These are phyloP conservation scores for Drosophila albomicans DNA, from an alignment of 1,140 invertebrate species.

Conservation along the genomic window DNA sequence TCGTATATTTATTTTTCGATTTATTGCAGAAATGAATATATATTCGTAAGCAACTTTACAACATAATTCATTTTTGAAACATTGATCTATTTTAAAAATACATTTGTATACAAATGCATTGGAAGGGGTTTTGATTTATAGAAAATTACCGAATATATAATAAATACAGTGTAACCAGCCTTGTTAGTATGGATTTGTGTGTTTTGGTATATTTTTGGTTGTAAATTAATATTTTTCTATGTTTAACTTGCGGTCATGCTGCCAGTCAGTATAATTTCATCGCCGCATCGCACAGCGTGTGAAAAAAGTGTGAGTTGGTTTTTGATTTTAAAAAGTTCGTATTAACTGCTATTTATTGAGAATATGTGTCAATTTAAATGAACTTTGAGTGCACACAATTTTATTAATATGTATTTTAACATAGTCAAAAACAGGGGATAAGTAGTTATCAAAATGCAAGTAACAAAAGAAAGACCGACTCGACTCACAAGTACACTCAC, in stretches of 20 bases:
- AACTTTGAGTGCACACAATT: conserved; percentile 9
- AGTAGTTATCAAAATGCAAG: conserved; percentile 23
- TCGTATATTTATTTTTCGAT: too few species aligned
- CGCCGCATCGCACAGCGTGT: conserved; percentile 55
- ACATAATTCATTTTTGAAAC: too few species aligned
- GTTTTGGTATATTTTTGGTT: conserved; percentile 8
- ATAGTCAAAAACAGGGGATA: background rate
- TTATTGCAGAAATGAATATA: too few species aligned
- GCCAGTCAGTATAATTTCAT: conserved; percentile 54
- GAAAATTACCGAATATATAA: background rate
- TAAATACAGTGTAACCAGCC: background rate
- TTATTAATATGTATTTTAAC: background rate
- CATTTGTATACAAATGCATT: too few species aligned
- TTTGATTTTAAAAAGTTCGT: conserved; percentile 31
- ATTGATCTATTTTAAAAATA: too few species aligned
- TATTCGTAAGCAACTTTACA: background rate
- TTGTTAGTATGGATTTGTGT: background rate
- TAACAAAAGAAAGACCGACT: conserved; percentile 44
- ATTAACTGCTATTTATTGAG: conserved; percentile 17
- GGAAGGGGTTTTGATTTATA: background rate
- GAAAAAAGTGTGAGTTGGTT: conserved; percentile 66
- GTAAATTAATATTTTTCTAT: conserved; percentile 1
- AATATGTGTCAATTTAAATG: conserved; percentile 15
- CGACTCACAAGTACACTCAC: conserved; percentile 37
- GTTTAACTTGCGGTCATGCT: conserved; percentile 1